Percentiles rank a stretch among this genome's conserved stretches.
These are phyloP conservation scores for Lomographa bimaculata DNA, from an alignment of 2,888 invertebrate species.

Conservation along the genomic window DNA sequence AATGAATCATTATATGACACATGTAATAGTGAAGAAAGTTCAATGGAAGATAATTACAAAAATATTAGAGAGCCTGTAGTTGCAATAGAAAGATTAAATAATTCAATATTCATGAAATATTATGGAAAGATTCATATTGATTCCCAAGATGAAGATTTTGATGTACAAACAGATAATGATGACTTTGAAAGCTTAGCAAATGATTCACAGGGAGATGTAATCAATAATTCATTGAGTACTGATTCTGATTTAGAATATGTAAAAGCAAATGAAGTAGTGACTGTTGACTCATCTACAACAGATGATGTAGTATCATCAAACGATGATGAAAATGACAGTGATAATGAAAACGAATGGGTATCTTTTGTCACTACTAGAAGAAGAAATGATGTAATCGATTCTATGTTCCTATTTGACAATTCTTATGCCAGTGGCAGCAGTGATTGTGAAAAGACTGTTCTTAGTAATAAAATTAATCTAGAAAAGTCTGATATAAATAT, in stretches of 20 bases:
- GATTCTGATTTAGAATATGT: conserved; percentile 27
- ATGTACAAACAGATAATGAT: conserved; percentile 26
- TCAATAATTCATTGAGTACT: conserved; percentile 21
- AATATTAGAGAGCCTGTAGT: conserved; percentile 47
- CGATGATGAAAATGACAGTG: conserved; percentile 26
- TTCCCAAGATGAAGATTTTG: conserved; percentile 20
- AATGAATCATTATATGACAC: conserved; percentile 64
- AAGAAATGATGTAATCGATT: conserved; percentile 56
- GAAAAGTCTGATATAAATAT: conserved; percentile 16
- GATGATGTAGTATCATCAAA: conserved; percentile 30
- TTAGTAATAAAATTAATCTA: conserved; percentile 36
- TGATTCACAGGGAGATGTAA: conserved; percentile 23
- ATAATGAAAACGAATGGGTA: conserved; percentile 30
- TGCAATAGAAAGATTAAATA: conserved; percentile 51
- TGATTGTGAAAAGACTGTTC: conserved; percentile 56
- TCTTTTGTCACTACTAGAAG: conserved; percentile 72
- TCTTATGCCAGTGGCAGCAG: conserved; percentile 49
- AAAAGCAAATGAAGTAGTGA: conserved; percentile 29
- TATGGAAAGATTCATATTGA: conserved; percentile 41
- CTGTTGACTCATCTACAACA: conserved; percentile 29
- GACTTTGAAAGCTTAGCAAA: conserved; percentile 36
- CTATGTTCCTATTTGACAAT: conserved; percentile 53
- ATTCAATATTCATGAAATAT: conserved; percentile 53
- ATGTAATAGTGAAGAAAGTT: conserved; percentile 56
- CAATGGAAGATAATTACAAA: conserved; percentile 9